Evolutionary conservation across 2,113 vertebrate species (phyloP), one percentile per base, ranked within the genome.

Genomic region (Burhinus oedicnemus): DNA sequence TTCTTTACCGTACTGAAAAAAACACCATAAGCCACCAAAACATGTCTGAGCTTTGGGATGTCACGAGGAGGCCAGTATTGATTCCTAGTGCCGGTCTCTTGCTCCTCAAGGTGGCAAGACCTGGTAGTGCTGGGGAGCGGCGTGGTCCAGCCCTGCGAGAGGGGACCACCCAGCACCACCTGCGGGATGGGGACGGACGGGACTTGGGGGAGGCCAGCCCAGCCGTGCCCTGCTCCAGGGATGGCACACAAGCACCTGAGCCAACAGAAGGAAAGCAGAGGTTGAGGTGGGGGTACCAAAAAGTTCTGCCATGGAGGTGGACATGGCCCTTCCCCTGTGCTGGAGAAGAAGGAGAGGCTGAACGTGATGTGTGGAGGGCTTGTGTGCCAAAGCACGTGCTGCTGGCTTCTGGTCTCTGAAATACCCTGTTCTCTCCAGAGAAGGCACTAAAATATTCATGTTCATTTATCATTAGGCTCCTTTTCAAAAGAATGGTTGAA

Each of bases 51-150:
- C 66, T 92, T 86, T 47, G 66, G 49, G 61, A n/a, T 34, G 58
- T 57, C 65, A 27, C 2, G 19, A 68, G 77, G 51, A 71, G 87
- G 74, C 10, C 57, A 7, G 27, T 23, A 10, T 5, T 22, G 42
- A 17, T 49, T 91, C 75, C 71, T 65, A 51, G 71, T 12, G 47
- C 72, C 60, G 44, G 71, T 78, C 80, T 97, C 76, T 87, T 95
- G 93, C 89, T 97, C 72, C 89, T 94, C 70, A 60, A 57, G 78
- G 87, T 88, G 95, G 94, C 71, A 93, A 92, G 72, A 51, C 45
- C 40, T 18, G 47, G 70, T 52, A 78, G 62, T 61, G 89, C 65
- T 44, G 58, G 64, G 7, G 13, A 5, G 3, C 4, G 51, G 22
- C 14, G 8, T 6, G 32, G 74, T 22, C 8, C 40, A 45, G 66